Conservation (phyloP, 2,888 invertebrate genomes). For the Pachliopta kotzebuea region DNA sequence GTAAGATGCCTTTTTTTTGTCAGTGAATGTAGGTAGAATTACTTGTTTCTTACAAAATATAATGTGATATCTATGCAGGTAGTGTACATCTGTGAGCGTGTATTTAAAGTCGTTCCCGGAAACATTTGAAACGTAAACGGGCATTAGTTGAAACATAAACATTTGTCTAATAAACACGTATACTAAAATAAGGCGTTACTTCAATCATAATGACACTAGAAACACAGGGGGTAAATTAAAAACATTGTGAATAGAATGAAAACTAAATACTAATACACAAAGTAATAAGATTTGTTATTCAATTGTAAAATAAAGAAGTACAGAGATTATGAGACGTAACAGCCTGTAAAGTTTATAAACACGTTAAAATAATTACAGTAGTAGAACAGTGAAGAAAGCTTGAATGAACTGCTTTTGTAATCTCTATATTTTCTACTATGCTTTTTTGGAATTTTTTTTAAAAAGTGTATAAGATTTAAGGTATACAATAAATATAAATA, state of each 20-base stretch:
- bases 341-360: not conserved
- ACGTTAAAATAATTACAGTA: not conserved
- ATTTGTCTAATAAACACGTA: slow-evolving; percentile 59
- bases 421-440: no score
- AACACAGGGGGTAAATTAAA: not conserved
- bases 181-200: slow-evolving; percentile 57
- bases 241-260: not conserved
- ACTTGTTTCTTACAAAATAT: not conserved
- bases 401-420: not conserved
- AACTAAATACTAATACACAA: not conserved
- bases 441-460: no score
- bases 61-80: slow-evolving; percentile 20
- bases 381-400: not conserved
- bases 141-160: slow-evolving; percentile 69
- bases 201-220: slow-evolving; percentile 41
- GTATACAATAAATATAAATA: not conserved
- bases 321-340: not conserved
- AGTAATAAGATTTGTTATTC: not conserved
- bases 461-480: not conserved
- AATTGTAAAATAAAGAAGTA: not conserved
- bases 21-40: not conserved
- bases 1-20: not conserved
- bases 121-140: slow-evolving; percentile 62
- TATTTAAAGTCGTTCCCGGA: slow-evolving; percentile 50
- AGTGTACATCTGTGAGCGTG: slow-evolving; percentile 30